Base-by-base conservation (phyloP, 2,888 invertebrate species). In the Agrypnus murinus region DNA sequence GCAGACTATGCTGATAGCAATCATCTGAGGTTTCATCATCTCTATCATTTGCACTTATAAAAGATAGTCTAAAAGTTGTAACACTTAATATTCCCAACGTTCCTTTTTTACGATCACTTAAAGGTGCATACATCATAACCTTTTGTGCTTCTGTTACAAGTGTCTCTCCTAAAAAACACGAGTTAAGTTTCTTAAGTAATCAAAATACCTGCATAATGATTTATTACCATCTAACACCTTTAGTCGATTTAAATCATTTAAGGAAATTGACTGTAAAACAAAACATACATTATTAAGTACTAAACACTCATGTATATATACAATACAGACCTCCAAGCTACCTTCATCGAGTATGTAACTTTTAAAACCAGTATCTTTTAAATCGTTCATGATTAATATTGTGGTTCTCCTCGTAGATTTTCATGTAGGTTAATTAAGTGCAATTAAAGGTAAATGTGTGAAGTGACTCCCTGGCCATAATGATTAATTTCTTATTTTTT, bases 1-100 rank as follows among this genome's bases (percentile, higher is more conserved):
- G 84, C 76, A 88, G 86, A 84, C 92, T 93, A 74, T 87, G 86
- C 78, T 90, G 90, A 72, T 87, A 87, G 79, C 85, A 87, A 60
- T 82, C 82, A 48, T 82, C 82, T 19, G 75, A 72, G 66, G 80
- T 89, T 79, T 88, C 87, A 74, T 85, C 86, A 43, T 90, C 90
- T 31, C 86, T 85, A 58, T 87, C 87, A 68, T 89, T 88, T 25
- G 91, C 88, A 17, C 95, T 93, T 65, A 95, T 91, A 87, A 97
- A 97, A 31, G 95, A 93, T 32, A 98, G 87, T 86, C 96, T 95
- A 84, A 96, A 97, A 87, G 97, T 98, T 69, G 98, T 98, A 72
- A 97, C 92, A 82, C 93, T 93, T 69, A 98, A 87, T 31, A 93
- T 89, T 0, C 98, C 98, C 71, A 93, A 92, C 70, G 92, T 90